These are phyloP conservation scores for Hippocampus barbouri DNA, from an alignment of 2,113 vertebrate species.

Conservation along the genomic window DNA sequence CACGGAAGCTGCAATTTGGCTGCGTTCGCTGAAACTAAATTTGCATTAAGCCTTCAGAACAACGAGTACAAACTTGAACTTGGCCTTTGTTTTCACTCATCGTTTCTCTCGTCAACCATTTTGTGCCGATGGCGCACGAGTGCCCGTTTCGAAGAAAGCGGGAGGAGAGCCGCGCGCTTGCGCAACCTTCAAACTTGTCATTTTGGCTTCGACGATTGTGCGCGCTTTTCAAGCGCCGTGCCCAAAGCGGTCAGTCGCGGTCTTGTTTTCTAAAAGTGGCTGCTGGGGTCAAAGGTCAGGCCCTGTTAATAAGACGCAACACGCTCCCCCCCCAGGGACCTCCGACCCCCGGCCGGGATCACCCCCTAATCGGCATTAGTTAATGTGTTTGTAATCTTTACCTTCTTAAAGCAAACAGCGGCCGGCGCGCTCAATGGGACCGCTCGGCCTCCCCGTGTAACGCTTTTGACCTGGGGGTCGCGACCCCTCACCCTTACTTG, in stretches of 20 bases:
- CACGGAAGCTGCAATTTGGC: neutral
- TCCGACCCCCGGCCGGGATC: constrained; percentile 62
- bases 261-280: constrained; percentile 51
- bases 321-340: constrained; percentile 65
- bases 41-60: too few relatives aligned
- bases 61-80: too few relatives aligned
- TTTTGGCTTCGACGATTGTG: neutral
- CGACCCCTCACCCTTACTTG: constrained; percentile 82
- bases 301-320: constrained; percentile 69
- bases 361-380: constrained; percentile 86
- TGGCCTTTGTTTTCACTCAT: constrained; percentile 38
- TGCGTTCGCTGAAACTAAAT: too few relatives aligned
- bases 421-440: constrained; percentile 73
- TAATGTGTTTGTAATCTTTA: constrained; percentile 91
- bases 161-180: constrained; percentile 8
- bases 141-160: constrained; percentile 23
- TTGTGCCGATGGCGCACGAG: constrained; percentile 36
- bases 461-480: constrained; percentile 83
- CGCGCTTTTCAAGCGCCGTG: constrained; percentile 9
- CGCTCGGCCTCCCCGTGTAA: constrained; percentile 80
- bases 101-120: constrained; percentile 54
- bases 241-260: constrained; percentile 53
- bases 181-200: neutral
- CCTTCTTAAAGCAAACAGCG: constrained; percentile 90
- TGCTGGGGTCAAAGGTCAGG: constrained; percentile 66